Percentiles rank a stretch among this genome's conserved stretches.
Conservation (phyloP, 2,113 vertebrate species). For the Sylvia atricapilla region DNA sequence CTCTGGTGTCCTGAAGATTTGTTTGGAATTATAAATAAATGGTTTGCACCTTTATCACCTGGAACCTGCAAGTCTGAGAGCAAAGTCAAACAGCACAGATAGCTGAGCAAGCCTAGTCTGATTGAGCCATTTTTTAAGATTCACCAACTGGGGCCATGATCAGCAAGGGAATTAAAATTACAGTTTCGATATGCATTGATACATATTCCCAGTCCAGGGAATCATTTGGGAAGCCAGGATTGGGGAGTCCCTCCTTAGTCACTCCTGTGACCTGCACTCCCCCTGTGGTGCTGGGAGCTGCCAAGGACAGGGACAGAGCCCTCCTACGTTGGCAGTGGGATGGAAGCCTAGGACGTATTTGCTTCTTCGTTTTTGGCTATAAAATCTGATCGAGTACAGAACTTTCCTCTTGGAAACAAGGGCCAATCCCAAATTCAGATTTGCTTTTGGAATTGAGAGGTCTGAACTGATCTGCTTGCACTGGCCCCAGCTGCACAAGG, state of each 20-base stretch:
- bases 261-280: not conserved
- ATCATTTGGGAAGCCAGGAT: not conserved
- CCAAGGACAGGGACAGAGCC: not conserved
- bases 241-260: not conserved
- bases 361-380: not conserved
- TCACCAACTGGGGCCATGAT: constrained; percentile 16
- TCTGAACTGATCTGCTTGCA: not conserved
- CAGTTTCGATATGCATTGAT: not conserved
- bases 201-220: not conserved
- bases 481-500: not conserved
- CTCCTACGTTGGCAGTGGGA: not conserved
- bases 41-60: constrained; percentile 38
- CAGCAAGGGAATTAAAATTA: not conserved
- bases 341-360: not conserved
- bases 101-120: constrained; percentile 71
- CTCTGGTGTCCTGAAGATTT: constrained; percentile 50
- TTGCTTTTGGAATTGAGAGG: not conserved
- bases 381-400: not conserved
- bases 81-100: constrained; percentile 36
- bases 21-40: not conserved
- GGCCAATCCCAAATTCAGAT: not conserved
- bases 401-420: not conserved
- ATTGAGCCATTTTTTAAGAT: constrained; percentile 51
- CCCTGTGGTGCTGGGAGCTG: not conserved
- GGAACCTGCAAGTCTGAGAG: constrained; percentile 31